Evolutionary conservation across 2,888 invertebrate genomes (phyloP).

Genomic region (Campoplex nolae): DNA sequence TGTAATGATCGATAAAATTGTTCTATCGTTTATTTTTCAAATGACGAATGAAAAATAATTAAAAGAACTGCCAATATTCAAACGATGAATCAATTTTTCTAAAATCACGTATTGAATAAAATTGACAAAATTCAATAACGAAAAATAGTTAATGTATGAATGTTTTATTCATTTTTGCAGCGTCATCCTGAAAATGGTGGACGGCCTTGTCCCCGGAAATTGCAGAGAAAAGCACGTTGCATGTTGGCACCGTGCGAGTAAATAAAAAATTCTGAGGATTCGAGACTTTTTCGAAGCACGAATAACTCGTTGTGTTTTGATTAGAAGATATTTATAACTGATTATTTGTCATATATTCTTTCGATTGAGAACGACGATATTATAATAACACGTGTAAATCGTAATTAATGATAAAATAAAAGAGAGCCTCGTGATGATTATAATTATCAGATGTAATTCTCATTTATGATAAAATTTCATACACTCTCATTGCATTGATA

Average conservation of each 20-base stretch:
- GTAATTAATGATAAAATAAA: slow-evolving; percentile 23
- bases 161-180: slow-evolving; percentile 80
- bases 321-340: neutral
- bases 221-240: slow-evolving; percentile 88
- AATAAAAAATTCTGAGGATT: neutral
- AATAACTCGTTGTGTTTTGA: neutral
- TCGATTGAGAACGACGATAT: neutral
- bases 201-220: slow-evolving; percentile 87
- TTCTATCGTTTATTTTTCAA: neutral
- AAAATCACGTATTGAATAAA: neutral
- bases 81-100: neutral
- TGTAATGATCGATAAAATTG: neutral
- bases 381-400: neutral
- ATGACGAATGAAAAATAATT: neutral
- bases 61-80: neutral
- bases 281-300: neutral
- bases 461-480: slow-evolving; percentile 53
- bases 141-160: neutral
- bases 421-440: slow-evolving; percentile 13
- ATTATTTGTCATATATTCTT: neutral
- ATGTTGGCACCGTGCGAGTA: slow-evolving; percentile 81
- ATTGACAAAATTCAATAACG: neutral
- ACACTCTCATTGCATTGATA: slow-evolving; percentile 48
- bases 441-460: slow-evolving; percentile 56
- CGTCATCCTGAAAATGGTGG: slow-evolving; percentile 88